Conservation (phyloP, 2,888 invertebrate genomes). For the Eupithecia inturbata region DNA sequence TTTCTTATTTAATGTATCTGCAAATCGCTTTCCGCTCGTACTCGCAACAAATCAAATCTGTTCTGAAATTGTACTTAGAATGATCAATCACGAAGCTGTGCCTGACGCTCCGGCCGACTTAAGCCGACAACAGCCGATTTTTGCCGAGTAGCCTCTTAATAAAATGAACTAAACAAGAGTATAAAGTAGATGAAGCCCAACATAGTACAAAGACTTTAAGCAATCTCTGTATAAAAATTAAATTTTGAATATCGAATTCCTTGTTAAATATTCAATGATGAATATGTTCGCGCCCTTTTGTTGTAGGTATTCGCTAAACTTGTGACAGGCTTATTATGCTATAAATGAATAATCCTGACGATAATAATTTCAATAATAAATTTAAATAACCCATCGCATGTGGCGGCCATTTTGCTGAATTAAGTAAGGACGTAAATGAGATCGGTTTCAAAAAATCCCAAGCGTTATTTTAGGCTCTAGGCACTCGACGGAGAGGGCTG, state of each 20-base stretch:
- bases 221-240: background rate
- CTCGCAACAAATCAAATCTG: background rate
- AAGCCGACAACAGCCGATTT: conserved; percentile 50
- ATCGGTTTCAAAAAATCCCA: background rate
- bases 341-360: too few relatives aligned
- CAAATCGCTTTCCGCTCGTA: background rate
- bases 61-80: conserved; percentile 28
- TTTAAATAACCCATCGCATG: too few relatives aligned
- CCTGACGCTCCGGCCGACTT: conserved; percentile 46
- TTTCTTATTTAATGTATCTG: too few relatives aligned
- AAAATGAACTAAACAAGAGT: conserved; percentile 33
- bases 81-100: conserved; percentile 59
- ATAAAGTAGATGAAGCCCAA: background rate
- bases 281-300: background rate
- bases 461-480: background rate
- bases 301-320: too few relatives aligned
- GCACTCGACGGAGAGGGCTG: conserved; percentile 40
- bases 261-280: background rate
- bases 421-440: background rate
- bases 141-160: conserved; percentile 56
- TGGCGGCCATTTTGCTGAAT: too few relatives aligned
- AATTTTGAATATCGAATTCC: background rate
- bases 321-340: too few relatives aligned
- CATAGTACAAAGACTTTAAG: background rate
- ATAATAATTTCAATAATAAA: background rate